These are phyloP conservation scores for Lysandra bellargus DNA, from an alignment of 2,888 invertebrate genomes.

Conservation along the genomic window DNA sequence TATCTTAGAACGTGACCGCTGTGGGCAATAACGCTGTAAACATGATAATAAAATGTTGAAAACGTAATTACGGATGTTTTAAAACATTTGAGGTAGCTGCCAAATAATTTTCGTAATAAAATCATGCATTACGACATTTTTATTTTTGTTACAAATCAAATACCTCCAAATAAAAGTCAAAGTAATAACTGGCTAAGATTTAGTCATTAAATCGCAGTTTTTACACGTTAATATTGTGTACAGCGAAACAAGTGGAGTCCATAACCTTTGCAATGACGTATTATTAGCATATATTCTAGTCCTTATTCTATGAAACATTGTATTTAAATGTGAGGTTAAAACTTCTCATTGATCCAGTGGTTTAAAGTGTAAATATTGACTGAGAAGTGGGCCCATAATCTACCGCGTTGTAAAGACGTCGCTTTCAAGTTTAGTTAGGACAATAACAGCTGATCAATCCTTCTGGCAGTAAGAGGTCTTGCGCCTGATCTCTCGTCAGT, in stretches of 20 bases:
- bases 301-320: too few relatives aligned
- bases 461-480: too few relatives aligned
- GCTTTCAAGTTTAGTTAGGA: too few relatives aligned
- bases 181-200: background rate
- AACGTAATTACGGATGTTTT: background rate
- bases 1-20: background rate
- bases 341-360: too few relatives aligned
- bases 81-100: background rate
- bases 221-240: background rate
- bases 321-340: background rate
- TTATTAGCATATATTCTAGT: too few relatives aligned
- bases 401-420: background rate
- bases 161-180: background rate
- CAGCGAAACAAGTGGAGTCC: background rate
- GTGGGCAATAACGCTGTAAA: background rate
- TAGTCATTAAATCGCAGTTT: background rate
- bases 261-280: background rate
- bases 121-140: background rate
- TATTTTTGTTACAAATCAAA: background rate
- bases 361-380: background rate
- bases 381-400: background rate
- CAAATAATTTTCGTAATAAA: background rate
- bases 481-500: too few relatives aligned
- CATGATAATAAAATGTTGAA: background rate
- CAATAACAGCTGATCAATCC: too few relatives aligned